A percentile compares a stretch with the other conserved stretches of the same genome.
Conservation (phyloP, 1,140 invertebrate species). For the Neodiprion fabricii region DNA sequence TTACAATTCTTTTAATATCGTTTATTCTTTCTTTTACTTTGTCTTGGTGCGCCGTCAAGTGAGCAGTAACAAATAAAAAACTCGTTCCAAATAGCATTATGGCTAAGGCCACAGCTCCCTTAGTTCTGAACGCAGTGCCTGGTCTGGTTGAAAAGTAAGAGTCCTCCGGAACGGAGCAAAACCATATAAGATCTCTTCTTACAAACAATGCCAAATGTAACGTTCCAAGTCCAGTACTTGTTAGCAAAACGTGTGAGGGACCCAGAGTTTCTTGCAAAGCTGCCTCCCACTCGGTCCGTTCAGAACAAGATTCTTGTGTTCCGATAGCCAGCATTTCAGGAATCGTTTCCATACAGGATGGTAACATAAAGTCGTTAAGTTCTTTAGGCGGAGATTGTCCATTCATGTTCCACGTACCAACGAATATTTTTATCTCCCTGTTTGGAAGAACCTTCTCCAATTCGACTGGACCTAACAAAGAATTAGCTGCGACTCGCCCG, state of each 20-base stretch:
- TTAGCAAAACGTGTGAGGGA: slow-evolving; percentile 82
- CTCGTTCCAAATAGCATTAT: slow-evolving; percentile 93
- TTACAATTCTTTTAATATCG: slow-evolving; percentile 86
- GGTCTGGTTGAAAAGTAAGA: slow-evolving; percentile 85
- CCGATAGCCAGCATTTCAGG: slow-evolving; percentile 92
- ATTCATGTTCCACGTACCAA: slow-evolving; percentile 98
- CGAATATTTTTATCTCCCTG: slow-evolving; percentile 84
- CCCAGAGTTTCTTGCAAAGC: slow-evolving; percentile 90
- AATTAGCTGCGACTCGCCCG: slow-evolving; percentile 78
- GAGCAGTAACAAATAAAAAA: slow-evolving; percentile 91
- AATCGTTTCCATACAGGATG: slow-evolving; percentile 80
- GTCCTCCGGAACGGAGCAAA: slow-evolving; percentile 89
- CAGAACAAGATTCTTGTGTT: slow-evolving; percentile 89
- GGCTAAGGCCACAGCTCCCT: slow-evolving; percentile 88
- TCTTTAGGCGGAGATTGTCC: slow-evolving; percentile 80
- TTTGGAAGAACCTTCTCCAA: slow-evolving; percentile 86
- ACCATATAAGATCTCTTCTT: slow-evolving; percentile 91
- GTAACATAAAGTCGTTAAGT: slow-evolving; percentile 88
- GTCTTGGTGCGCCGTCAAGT: slow-evolving; percentile 89
- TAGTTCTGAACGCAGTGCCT: slow-evolving; percentile 87
- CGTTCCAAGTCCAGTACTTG: slow-evolving; percentile 68
- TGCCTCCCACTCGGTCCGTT: slow-evolving; percentile 89
- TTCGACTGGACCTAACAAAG: slow-evolving; percentile 81
- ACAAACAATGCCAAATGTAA: slow-evolving; percentile 88
- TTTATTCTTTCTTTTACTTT: slow-evolving; percentile 86